Evolutionary conservation across 2,797 vertebrate species (phyloP).

Genomic region (Leptoclinus maculatus): DNA sequence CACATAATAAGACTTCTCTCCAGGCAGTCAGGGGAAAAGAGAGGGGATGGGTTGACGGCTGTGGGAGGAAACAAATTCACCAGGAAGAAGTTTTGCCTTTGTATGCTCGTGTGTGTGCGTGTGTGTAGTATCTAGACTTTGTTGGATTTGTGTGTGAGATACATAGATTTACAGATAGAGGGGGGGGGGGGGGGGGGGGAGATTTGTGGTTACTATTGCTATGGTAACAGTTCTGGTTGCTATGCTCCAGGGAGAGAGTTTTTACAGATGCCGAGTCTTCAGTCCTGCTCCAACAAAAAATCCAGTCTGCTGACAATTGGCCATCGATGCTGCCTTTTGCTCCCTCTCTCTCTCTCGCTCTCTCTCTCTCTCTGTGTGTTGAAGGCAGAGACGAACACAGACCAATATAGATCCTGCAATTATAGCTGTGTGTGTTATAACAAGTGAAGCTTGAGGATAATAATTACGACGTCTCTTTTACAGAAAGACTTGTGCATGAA

Average conservation of each 20-base stretch:
- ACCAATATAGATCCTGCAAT: constrained; percentile 57
- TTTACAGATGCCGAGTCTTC: constrained; percentile 40
- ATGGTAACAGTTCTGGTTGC: constrained; percentile 70
- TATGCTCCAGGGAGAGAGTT: constrained; percentile 47
- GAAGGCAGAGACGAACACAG: constrained; percentile 3
- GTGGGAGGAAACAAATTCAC: background rate
- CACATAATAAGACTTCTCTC: constrained; percentile 17
- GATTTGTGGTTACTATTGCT: constrained; percentile 59
- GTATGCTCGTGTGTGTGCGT: background rate
- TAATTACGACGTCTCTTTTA: constrained; percentile 48
- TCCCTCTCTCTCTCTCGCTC: background rate
- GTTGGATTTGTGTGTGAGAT: background rate
- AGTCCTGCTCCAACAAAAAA: constrained; percentile 22
- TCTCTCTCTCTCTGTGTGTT: background rate
- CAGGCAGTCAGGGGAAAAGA: background rate
- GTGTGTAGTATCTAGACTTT: background rate
- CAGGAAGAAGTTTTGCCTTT: background rate
- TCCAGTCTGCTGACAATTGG: constrained; percentile 19
- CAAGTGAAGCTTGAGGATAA: constrained; percentile 31
- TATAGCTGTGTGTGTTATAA: constrained; percentile 41
- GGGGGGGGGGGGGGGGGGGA: background rate
- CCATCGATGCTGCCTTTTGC: background rate
- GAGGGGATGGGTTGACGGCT: background rate
- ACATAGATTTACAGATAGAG: constrained; percentile 3
- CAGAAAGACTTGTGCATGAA: background rate